Evolutionary conservation across 1,140 invertebrate species (phyloP).

Genomic region (Monomorium pharaonis): DNA sequence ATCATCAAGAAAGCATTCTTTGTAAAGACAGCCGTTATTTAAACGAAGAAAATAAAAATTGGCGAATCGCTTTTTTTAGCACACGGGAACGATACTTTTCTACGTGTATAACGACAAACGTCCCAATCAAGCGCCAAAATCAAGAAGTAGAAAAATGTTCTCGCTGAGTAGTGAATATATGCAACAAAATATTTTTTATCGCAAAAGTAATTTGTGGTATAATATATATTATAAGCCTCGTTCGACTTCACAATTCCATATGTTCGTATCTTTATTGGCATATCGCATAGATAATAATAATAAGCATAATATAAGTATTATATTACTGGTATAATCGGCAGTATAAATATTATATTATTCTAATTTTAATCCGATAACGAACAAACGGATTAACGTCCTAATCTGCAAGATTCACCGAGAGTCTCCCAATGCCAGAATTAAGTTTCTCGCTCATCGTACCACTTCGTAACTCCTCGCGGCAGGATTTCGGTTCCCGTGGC

Average conservation of each 20-base stretch:
- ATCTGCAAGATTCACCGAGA: neutral
- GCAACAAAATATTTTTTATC: neutral
- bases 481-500: slow-evolving; percentile 23
- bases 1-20: no score
- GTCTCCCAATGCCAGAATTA: neutral
- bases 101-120: neutral
- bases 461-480: neutral
- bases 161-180: neutral
- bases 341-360: neutral
- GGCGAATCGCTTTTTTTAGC: no score
- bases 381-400: neutral
- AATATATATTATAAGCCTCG: neutral
- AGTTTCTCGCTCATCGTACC: neutral
- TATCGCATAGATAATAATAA: neutral
- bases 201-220: neutral
- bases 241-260: neutral
- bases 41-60: no score
- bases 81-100: no score
- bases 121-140: neutral
- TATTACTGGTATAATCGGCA: neutral
- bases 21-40: no score
- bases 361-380: neutral
- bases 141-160: neutral
- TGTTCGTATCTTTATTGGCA: neutral
- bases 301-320: neutral